Base-by-base conservation (phyloP, 2,113 vertebrate genomes). In the Muntiacus reevesi region DNA sequence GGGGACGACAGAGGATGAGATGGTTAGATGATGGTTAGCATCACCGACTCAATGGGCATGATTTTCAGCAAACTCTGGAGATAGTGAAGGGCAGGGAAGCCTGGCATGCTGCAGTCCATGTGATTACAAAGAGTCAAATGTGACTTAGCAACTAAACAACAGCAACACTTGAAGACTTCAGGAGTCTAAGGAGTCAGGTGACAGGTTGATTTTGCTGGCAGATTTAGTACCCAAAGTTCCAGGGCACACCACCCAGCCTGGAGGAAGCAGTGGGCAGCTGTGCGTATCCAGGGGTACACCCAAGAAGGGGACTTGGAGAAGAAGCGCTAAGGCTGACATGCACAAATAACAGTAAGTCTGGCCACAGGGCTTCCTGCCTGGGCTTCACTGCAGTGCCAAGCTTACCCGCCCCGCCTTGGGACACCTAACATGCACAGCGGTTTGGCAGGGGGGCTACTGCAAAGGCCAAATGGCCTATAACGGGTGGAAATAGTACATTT, bases 401-500 rank as follows among this genome's bases (percentile, higher is more conserved):
- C 33, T 3, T 12, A 43, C 25, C 36, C 0, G 0, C 2, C 4
- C 60, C 23, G 2, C 57, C 25, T 52, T 28, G 7, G 17, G 25
- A 64, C 47, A 57, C 45, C 23, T 40, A 33, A 57, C 25, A 2
- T 1, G 6, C 50, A 45, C 2, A 28, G 16, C 7, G 11, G 4
- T 50, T 88, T 55, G 33, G 47, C 2, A 36, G 1, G 25, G 33
- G 19, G 2, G 19, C 47, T 86, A 27, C 47, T 19, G 2, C 2
- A 7, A 94, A 59, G 9, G 28, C 45, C 82, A 92, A 64, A 23
- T 76, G 64, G 12, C 57, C 89, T 60, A 33, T 36, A 57, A 57
- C 17, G 86, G 40, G 28, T 71, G 67, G 54, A 74, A 88, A 81
- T 59, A 87, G 15, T 33, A 88, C 62, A 88, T 95, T 95, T 89